Base-by-base conservation (phyloP, 2,797 vertebrate genomes). In the Crocodylus rhombifer region DNA sequence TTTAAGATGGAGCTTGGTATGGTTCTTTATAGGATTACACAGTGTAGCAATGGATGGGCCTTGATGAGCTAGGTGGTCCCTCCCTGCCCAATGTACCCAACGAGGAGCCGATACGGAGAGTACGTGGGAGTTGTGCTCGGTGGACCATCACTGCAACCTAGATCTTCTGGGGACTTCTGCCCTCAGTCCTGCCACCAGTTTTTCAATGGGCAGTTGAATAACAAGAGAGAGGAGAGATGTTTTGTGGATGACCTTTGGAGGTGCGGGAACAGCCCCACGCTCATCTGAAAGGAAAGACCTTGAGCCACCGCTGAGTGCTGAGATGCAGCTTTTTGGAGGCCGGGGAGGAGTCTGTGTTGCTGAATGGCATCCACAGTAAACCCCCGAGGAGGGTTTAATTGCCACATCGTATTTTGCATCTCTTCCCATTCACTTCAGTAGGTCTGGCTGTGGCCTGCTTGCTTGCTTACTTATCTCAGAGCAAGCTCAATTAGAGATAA, bases 391-490 rank as follows among this genome's bases (percentile, higher is more conserved):
- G 65, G 76, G 67, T 86, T 91, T 85, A 88, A 93, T 92, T 61
- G 90, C 82, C 91, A 71, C 91, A 90, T 91, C 88, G 89, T 86
- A 81, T 94, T 84, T 88, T 81, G 57, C 0, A 0, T 77, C 93
- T 64, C 21, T 88, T 92, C 89, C 95, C 93, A 90, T 42, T 42
- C 42, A 42, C 7, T 0, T 1, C 56, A 5, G 84, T 92, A 95
- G 95, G 84, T 84, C 93, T 95, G 93, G 95, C 94, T 60, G 11
- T 2, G 84, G 82, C 2, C 82, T 96, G 92, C 95, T 97, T 95
- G 30, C 93, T 95, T 96, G 94, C 89, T 93, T 93, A 93, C 91
- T 86, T 87, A 89, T 94, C 91, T 80, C 94, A 91, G 87, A 87
- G 93, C 80, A 94, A 89, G 81, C 95, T 85, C 87, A 23, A 86